phyloP scores from a whole-genome alignment of 2,888 invertebrate species.

The Cantharis flavilabris region DNA sequence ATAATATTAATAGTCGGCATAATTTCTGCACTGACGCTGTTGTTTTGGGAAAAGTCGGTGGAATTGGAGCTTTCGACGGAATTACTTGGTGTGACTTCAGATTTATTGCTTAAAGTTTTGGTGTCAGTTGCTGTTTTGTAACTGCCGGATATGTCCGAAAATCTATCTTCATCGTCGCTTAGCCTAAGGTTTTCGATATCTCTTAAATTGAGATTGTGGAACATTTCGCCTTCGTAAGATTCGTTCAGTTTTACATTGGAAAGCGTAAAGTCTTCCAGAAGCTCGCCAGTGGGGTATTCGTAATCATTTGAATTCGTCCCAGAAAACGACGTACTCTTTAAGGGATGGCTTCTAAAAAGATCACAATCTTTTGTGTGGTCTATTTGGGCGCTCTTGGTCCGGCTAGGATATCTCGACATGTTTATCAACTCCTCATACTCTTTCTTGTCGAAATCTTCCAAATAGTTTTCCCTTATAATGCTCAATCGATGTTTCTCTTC shows the following conservation, averaged over 20 bases:
- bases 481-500: not conserved
- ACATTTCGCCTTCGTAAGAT: not conserved
- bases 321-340: not conserved
- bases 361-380: not conserved
- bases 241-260: not conserved
- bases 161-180: not conserved
- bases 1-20: accelerated
- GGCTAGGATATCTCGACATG: not conserved
- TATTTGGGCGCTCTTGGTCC: not conserved
- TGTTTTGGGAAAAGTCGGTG: not conserved
- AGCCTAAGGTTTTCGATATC: not conserved
- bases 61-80: not conserved
- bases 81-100: not conserved
- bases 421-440: not conserved
- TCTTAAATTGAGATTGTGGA: not conserved
- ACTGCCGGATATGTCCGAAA: not conserved
- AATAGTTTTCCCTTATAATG: not conserved
- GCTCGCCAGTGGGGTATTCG: not conserved
- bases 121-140: not conserved
- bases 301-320: not conserved
- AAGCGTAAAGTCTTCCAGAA: not conserved
- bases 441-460: not conserved
- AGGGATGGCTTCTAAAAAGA: not conserved
- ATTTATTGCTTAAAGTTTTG: not conserved
- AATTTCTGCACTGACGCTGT: not conserved